Evolutionary conservation across 2,113 vertebrate genomes (phyloP), one percentile per base, ranked within the genome.

Genomic region (Sinosuthora webbiana): DNA sequence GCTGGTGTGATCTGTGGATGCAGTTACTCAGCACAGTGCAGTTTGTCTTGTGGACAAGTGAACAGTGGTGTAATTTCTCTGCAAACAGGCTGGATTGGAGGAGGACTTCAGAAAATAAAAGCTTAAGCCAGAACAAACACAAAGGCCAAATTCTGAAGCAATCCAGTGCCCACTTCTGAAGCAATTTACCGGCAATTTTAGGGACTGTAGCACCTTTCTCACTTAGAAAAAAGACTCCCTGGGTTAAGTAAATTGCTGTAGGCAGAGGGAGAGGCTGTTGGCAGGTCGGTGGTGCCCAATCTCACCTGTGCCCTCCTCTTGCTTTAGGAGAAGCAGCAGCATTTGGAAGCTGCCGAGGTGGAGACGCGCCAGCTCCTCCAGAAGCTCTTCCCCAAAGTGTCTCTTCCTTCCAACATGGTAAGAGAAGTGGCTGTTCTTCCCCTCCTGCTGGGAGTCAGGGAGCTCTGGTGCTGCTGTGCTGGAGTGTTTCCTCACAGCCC

Each of bases 381-480:
- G 98, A 99, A 98, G 95, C 97, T 99, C 74, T 98, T 99, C 94
- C 99, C 99, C 39, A 95, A 97, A 23, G 98, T 99, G 65, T 98
- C 99, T 94, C 97, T 99, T 52, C 98, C 99, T 91, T 97, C 97
- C 63, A 97, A 97, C 47, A 97, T 99, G 99, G 98, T 98, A 98
- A 98, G 97, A 90, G 37, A 95, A 92, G 37, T 41, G 42, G 7
- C 25, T 80, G 2, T 65, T 65, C 16, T 6, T 19, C 2, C 21
- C 6, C 9, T 60, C 0, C 10, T 28, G 24, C 55, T 81, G 33
- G 28, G 35, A 64, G 9, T 28, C 73, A 45, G 75, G 49, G 60
- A 70, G 16, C 33, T 78, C 27, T 45, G 65, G 1, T 56, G 24
- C 55, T 67, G 30, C 49, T 68, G 24, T 5, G 3, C 53, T n/a